These are phyloP conservation scores for Cremastinae sp. DNA, from an alignment of 2,888 invertebrate species.

Conservation along the genomic window DNA sequence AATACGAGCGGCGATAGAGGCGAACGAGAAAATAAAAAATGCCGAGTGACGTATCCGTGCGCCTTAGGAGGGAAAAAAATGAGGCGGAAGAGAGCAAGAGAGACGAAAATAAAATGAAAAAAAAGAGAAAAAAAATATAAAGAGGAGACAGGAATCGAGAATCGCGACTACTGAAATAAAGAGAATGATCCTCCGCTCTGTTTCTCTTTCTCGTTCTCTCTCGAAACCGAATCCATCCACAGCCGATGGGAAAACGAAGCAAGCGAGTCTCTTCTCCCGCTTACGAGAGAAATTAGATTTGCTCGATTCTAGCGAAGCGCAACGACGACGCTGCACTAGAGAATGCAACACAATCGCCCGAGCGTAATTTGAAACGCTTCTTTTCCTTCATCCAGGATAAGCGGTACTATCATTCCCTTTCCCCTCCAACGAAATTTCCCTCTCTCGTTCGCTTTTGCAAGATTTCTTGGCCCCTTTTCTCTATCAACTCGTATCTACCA, in stretches of 20 bases:
- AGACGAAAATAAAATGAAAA: slow-evolving; percentile 31
- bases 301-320: slow-evolving; percentile 76
- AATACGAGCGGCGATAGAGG: background rate
- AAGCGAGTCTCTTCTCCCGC: slow-evolving; percentile 48
- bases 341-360: slow-evolving; percentile 76
- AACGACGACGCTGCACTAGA: slow-evolving; percentile 75
- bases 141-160: slow-evolving; percentile 43
- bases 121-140: slow-evolving; percentile 8
- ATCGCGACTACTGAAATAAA: slow-evolving; percentile 45
- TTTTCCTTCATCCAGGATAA: slow-evolving; percentile 26
- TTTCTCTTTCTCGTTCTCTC: background rate
- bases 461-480: too few relatives aligned
- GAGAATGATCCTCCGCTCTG: slow-evolving; percentile 3
- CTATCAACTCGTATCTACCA: too few relatives aligned
- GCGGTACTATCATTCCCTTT: slow-evolving; percentile 47
- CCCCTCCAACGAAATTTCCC: slow-evolving; percentile 26
- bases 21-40: slow-evolving; percentile 6
- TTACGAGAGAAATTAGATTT: slow-evolving; percentile 67
- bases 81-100: slow-evolving; percentile 2
- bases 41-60: background rate
- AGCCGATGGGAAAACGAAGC: slow-evolving; percentile 16
- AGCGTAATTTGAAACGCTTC: slow-evolving; percentile 75
- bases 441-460: too few relatives aligned
- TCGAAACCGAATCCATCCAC: slow-evolving; percentile 25
- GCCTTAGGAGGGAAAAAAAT: slow-evolving; percentile 8